phyloP scores from a whole-genome alignment of 2,113 vertebrate genomes.

The Cinclus mexicanus region DNA sequence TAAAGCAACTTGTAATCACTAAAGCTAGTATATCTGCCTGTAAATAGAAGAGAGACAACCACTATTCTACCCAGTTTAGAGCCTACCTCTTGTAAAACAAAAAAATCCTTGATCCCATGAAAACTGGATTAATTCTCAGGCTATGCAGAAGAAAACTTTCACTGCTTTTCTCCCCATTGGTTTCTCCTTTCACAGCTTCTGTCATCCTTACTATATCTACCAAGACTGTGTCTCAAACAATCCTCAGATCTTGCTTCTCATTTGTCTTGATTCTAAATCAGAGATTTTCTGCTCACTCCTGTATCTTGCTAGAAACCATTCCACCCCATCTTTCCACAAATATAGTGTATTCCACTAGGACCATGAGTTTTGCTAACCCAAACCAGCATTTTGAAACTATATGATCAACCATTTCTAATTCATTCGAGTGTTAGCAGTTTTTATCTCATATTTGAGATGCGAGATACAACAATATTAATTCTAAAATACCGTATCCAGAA shows the following conservation, averaged over 20 bases:
- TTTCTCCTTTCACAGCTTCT: neutral
- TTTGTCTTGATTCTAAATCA: neutral
- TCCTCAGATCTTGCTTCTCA: neutral
- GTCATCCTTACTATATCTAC: neutral
- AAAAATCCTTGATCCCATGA: neutral
- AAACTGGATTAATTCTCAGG: neutral
- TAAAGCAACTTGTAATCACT: neutral
- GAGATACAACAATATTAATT: neutral
- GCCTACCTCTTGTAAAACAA: neutral
- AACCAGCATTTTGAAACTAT: neutral
- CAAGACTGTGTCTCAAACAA: neutral
- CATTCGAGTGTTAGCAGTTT: neutral
- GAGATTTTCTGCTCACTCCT: neutral
- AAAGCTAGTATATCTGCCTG: neutral
- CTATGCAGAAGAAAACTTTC: neutral
- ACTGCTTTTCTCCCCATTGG: neutral
- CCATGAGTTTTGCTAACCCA: fast-evolving
- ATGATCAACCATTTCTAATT: neutral
- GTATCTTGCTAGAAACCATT: neutral
- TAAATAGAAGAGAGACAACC: neutral
- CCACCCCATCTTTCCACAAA: neutral
- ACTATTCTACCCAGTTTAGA: neutral
- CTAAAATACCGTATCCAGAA: neutral
- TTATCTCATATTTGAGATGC: neutral
- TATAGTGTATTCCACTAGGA: neutral